phyloP scores from a whole-genome alignment of 2,797 vertebrate genomes.

The Ceyx erithaca region DNA sequence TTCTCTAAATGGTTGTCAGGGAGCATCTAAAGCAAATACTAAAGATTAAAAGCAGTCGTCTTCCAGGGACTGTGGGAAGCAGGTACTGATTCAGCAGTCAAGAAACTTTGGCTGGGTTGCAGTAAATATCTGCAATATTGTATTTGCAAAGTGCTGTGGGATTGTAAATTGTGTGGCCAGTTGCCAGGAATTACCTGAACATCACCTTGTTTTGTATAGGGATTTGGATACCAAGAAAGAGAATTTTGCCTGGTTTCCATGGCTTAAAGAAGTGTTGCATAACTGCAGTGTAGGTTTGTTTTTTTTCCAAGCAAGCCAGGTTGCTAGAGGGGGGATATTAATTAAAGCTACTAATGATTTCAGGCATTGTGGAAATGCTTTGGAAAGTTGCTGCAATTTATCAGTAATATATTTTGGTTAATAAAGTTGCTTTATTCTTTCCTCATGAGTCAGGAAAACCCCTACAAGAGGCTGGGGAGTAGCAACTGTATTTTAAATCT shows the following conservation, averaged over 20 bases:
- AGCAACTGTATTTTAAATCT: neutral
- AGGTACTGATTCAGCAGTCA: neutral
- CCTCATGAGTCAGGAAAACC: neutral
- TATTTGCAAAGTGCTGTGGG: neutral
- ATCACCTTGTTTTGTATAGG: accelerated
- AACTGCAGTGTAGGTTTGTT: neutral
- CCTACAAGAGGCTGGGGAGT: neutral
- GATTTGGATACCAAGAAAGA: neutral
- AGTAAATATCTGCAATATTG: neutral
- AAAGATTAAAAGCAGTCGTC: constrained; percentile 7
- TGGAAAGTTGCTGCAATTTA: neutral
- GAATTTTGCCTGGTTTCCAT: neutral
- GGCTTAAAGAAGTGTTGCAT: neutral
- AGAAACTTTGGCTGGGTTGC: neutral
- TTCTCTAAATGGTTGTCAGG: constrained; percentile 35
- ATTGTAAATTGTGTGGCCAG: neutral
- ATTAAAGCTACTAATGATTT: neutral
- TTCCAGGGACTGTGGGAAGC: neutral
- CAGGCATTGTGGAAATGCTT: neutral
- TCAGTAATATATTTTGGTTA: neutral
- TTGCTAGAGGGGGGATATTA: neutral
- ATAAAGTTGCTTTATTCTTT: neutral
- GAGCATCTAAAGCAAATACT: constrained; percentile 24
- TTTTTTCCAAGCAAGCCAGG: neutral
- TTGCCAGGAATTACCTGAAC: neutral